Percentiles rank a stretch among this genome's conserved stretches.
phyloP scores from a whole-genome alignment of 2,797 vertebrate genomes.

The Taeniopygia guttata region DNA sequence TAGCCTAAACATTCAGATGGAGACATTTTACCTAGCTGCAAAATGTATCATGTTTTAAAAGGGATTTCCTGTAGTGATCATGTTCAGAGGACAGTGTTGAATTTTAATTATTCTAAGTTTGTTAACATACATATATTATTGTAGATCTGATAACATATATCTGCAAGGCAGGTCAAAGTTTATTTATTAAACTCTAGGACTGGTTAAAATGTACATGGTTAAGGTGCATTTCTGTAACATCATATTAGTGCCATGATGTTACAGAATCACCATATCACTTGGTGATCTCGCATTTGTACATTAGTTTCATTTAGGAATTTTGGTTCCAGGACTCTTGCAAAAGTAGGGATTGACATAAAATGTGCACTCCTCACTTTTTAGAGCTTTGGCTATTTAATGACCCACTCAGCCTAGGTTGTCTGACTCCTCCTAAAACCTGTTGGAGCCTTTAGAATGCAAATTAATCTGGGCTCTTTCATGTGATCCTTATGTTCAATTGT shows the following conservation, averaged over 20 bases:
- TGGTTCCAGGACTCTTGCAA: background rate
- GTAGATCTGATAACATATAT: background rate
- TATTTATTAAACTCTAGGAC: background rate
- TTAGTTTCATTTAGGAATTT: background rate
- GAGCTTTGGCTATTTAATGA: background rate
- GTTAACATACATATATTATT: too few relatives aligned
- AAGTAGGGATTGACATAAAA: background rate
- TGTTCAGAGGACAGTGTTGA: background rate
- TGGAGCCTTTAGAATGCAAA: background rate
- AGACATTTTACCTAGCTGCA: background rate
- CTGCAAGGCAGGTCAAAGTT: background rate
- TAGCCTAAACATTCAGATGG: background rate
- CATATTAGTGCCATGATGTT: background rate
- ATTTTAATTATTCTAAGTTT: background rate
- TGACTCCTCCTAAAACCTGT: background rate
- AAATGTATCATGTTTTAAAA: background rate
- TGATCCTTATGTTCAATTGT: background rate
- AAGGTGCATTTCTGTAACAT: background rate
- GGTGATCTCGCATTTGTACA: background rate
- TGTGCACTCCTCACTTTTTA: background rate
- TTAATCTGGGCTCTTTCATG: background rate
- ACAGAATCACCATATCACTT: background rate
- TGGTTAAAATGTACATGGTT: background rate
- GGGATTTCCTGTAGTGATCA: background rate
- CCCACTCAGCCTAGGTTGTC: background rate